A percentile compares a stretch with the other conserved stretches of the same genome.
Evolutionary conservation across 2,888 invertebrate species (phyloP).

Genomic region (Cephus runcator): DNA sequence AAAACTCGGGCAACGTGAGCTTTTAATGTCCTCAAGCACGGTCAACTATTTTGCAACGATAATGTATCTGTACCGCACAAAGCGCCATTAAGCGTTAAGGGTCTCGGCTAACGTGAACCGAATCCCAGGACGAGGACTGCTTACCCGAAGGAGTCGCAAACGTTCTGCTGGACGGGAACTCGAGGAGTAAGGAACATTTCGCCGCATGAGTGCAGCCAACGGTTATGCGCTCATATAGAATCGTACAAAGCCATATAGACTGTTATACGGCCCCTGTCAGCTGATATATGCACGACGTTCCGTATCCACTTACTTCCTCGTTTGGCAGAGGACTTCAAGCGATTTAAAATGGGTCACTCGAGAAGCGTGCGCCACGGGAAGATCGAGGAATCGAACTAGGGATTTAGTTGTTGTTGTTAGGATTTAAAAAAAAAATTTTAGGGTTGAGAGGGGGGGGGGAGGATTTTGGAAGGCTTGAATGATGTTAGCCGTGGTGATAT

Average conservation of each 20-base stretch:
- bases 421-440: neutral
- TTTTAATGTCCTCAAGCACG: neutral
- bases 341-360: constrained; percentile 43
- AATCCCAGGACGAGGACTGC: neutral
- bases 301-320: constrained; percentile 49
- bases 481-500: neutral
- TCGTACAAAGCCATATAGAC: constrained; percentile 44
- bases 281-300: constrained; percentile 49
- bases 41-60: neutral
- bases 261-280: constrained; percentile 46
- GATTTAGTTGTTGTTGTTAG: neutral
- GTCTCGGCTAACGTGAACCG: neutral
- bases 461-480: neutral
- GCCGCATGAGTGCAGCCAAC: constrained; percentile 23
- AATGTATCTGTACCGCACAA: neutral
- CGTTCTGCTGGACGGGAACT: neutral
- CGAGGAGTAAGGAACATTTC: constrained; percentile 18
- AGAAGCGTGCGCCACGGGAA: neutral
- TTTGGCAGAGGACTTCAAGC: constrained; percentile 43
- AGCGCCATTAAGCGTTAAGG: neutral
- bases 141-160: neutral
- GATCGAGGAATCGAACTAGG: neutral
- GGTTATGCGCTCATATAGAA: constrained; percentile 24
- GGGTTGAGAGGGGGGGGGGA: neutral
- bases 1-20: neutral